phyloP scores from a whole-genome alignment of 2,797 vertebrate genomes.

The Sebastes kiyomatsui region DNA sequence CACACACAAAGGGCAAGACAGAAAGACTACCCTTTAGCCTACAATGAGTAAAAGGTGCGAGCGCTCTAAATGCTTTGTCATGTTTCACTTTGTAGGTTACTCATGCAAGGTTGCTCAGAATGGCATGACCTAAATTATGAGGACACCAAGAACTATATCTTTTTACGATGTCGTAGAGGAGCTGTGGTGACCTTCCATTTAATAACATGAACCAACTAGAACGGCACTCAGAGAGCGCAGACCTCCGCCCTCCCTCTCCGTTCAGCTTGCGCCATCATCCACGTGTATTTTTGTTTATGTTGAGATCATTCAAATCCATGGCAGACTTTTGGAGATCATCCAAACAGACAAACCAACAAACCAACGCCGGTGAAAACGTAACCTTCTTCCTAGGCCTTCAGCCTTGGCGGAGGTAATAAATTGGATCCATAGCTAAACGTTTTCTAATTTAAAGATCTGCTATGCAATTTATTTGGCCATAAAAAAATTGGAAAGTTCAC shows the following conservation, averaged over 20 bases:
- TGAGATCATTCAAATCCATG: no score
- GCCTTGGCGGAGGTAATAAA: no score
- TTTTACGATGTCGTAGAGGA: background rate
- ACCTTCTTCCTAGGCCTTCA: no score
- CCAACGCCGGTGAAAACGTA: no score
- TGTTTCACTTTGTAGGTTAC: constrained; percentile 10
- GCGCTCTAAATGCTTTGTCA: constrained; percentile 26
- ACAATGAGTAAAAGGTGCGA: background rate
- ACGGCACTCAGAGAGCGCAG: no score
- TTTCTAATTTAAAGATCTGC: background rate
- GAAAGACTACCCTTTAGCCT: background rate
- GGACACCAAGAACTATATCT: background rate
- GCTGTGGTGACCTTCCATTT: background rate
- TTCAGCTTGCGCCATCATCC: no score
- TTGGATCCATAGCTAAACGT: background rate
- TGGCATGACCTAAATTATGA: constrained; percentile 11
- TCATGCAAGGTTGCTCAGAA: constrained; percentile 32
- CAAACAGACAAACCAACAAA: no score
- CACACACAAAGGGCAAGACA: background rate
- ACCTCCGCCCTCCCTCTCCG: no score
- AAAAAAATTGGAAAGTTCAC: background rate
- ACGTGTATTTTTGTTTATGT: no score
- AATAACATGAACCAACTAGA: background rate
- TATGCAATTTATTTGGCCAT: background rate
- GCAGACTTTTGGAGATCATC: no score